Evolutionary conservation across 2,113 vertebrate genomes (phyloP), one percentile per base, ranked within the genome.

Genomic region (Microcebus ravelobensis): DNA sequence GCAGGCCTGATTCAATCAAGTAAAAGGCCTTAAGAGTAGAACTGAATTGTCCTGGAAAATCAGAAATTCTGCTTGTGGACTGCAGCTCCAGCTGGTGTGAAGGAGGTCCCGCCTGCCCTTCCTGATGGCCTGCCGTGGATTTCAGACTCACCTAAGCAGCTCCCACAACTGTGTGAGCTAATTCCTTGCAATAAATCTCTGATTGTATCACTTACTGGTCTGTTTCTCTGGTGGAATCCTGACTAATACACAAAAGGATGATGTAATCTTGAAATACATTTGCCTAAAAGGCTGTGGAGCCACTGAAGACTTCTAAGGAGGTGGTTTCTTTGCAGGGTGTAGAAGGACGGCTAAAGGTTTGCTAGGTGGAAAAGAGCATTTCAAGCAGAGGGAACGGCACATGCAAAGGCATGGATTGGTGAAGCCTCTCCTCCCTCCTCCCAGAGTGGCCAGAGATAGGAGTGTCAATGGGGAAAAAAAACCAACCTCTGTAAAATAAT

Each of bases 181-280:
- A 27, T 83, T 95, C 42, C 71, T 79, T 79, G 34, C 34, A 50
- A n/a, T 63, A 67, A 89, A 89, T 96, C 65, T 86, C 70, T 61
- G 76, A 63, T 12, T 74, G 18, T 79, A 55, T 39, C 21, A 65
- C 59, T 55, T 52, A 7, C 31, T 45, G 34, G 14, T 87, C 74
- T 93, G 36, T 86, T 91, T 94, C 27, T 95, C 39, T 65, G 68
- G 39, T 25, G 27, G 61, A 61, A 79, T 8, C 29, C 63, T 85
- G 77, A 94, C 34, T 59, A 79, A 81, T 57, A 71, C 39, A 87
- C 45, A 94, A 74, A 80, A 73, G 76, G 48, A 76, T 89, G 39
- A 85, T 45, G 86, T 27, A 59, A 3, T 57, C 80, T 67, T 95
- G 39, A 71, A 93, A 90, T 48, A 63, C 12, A 21, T 42, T 93